Base-by-base conservation (phyloP, 2,888 invertebrate species). In the Drosophila tripunctata region DNA sequence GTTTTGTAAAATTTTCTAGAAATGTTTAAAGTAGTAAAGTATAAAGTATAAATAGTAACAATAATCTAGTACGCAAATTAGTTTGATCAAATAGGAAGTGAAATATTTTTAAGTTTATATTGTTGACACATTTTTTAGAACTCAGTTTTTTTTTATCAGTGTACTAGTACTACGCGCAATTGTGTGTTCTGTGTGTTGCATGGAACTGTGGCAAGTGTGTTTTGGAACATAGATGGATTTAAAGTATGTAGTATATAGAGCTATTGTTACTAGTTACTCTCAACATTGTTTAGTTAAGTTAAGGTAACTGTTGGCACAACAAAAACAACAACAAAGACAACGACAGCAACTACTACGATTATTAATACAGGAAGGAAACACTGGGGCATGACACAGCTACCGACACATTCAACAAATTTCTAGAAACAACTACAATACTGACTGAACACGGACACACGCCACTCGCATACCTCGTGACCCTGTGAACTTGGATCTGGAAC, bases 241-340 rank as follows among this genome's bases (percentile, higher is more conserved):
- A 12, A 50, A 30, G 44, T 19, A 30, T 10, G 61, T 61, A 60
- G 24, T 24, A 15, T 30, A 41, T 63, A 44, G 58, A 47, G 51
- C 47, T 50, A 52, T n/a, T 3, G 41, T 55, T 47, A 45, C 45
- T 36, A 33, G 54, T 50, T 50, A 50, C 48, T 41, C 31, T 51
- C 24, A 36, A 17, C 24, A 36, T 36, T 10, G 27, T 10, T 27
- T 27, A 2, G 14, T 33, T 33, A 22, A 31, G 17, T 33, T 24
- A 33, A 43, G 30, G 27, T 54, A 62, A 68, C 51, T 68, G 22
- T 57, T 74, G 63, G 38, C 21, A 60, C 69, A 63, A 71, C 43
- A 77, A 64, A 62, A 82, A 66, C 44, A 56, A 50, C 70, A 57
- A 69, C 56, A 78, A 67, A 60, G 78, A 68, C 52, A 60, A 67